Percentiles rank a stretch among this genome's conserved stretches.
phyloP scores from a whole-genome alignment of 2,113 vertebrate species.

The Suricata suricatta region DNA sequence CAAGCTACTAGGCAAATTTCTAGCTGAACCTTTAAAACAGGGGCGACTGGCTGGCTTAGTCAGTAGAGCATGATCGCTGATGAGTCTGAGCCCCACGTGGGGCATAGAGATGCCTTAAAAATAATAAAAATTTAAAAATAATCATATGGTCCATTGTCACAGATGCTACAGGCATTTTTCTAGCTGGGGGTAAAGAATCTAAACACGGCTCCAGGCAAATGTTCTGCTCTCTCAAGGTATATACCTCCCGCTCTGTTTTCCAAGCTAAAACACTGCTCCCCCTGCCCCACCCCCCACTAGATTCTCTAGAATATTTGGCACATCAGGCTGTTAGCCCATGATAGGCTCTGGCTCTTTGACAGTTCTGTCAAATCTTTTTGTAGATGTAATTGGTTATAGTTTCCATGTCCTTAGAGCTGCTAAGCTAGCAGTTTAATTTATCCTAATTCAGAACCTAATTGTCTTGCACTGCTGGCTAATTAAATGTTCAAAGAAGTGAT shows the following conservation, averaged over 20 bases:
- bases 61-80: background rate
- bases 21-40: background rate
- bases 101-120: background rate
- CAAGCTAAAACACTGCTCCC: background rate
- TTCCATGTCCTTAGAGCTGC: slow-evolving; percentile 84
- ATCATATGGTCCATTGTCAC: background rate
- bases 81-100: background rate
- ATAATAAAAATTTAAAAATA: background rate
- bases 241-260: slow-evolving; percentile 13
- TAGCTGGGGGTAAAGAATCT: background rate
- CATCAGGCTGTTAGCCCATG: slow-evolving; percentile 68
- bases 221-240: background rate
- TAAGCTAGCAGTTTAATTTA: slow-evolving; percentile 88
- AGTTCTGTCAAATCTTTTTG: slow-evolving; percentile 78
- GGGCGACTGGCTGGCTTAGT: background rate
- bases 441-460: slow-evolving; percentile 89
- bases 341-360: slow-evolving; percentile 65
- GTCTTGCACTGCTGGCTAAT: slow-evolving; percentile 89
- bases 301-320: slow-evolving; percentile 61
- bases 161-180: background rate
- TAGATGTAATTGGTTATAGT: slow-evolving; percentile 75
- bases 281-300: background rate
- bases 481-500: slow-evolving; percentile 93
- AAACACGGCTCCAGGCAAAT: background rate
- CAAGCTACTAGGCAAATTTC: background rate